Conservation (phyloP, 2,113 vertebrate genomes). For the Elaphurus davidianus region DNA sequence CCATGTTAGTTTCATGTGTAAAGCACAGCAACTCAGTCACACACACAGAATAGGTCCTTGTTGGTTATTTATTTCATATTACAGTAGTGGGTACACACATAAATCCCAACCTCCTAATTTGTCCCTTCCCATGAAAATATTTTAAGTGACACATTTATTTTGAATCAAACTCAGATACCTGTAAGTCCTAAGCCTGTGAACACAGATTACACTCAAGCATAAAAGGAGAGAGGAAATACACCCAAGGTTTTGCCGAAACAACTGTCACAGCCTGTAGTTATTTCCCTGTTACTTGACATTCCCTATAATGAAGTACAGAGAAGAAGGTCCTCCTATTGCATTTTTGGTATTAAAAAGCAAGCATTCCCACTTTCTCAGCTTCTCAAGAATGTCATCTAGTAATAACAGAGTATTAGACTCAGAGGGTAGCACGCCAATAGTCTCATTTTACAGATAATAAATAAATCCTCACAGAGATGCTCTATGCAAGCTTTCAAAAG, state of each 20-base stretch:
- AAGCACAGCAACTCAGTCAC: not conserved
- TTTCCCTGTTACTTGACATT: slow-evolving; percentile 54
- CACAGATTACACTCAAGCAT: slow-evolving; percentile 54
- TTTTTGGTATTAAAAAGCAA: not conserved
- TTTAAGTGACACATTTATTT: slow-evolving; percentile 64
- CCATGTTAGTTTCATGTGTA: not conserved
- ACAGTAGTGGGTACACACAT: not conserved
- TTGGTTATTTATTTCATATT: not conserved
- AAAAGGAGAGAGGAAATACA: slow-evolving; percentile 54
- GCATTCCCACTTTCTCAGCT: not conserved
- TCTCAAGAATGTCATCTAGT: not conserved
- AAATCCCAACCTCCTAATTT: not conserved
- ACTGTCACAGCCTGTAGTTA: slow-evolving; percentile 29
- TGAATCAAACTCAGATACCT: slow-evolving; percentile 48
- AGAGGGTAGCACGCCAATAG: not conserved
- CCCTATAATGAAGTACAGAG: not conserved
- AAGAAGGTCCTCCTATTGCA: not conserved
- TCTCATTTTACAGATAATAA: slow-evolving; percentile 27
- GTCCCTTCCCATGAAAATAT: slow-evolving; percentile 21
- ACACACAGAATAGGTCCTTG: not conserved
- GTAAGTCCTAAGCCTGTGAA: slow-evolving; percentile 42
- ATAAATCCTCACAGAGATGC: not conserved
- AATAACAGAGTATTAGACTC: not conserved
- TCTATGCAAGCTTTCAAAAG: not conserved
- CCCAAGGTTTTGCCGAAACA: slow-evolving; percentile 64